These are phyloP conservation scores for Pogonomyrmex barbatus DNA, from an alignment of 1,140 invertebrate genomes.

Conservation along the genomic window DNA sequence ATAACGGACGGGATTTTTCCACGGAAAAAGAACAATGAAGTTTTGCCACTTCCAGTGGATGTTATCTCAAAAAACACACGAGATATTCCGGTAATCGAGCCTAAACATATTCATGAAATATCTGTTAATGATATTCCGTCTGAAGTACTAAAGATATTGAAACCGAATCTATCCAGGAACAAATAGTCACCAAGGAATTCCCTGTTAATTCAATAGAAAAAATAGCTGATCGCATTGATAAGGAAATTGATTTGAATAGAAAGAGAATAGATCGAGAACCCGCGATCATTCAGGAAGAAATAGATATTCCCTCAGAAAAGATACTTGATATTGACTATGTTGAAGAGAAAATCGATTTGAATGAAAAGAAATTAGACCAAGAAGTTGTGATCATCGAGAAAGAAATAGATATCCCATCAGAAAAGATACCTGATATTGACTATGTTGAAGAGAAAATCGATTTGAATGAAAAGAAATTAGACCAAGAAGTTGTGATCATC, in stretches of 20 bases:
- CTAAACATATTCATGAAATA: neutral
- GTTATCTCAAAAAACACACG: neutral
- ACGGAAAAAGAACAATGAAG: neutral
- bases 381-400: neutral
- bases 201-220: neutral
- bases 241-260: constrained; percentile 1
- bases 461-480: neutral
- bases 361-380: neutral
- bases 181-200: neutral
- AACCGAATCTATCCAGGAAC: neutral
- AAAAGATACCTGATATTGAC: too few species aligned
- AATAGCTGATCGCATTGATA: neutral
- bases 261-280: neutral
- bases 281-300: neutral
- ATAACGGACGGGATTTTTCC: constrained; percentile 30
- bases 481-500: neutral
- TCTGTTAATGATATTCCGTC: neutral
- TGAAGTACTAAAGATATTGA: neutral
- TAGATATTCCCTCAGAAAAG: neutral
- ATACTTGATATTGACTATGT: neutral
- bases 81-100: neutral
- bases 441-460: neutral
- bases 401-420: neutral
- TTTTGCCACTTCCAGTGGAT: neutral
- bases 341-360: neutral